These are phyloP conservation scores for Mormyrus proboscirostris DNA, from an alignment of 2,797 vertebrate genomes.

Conservation along the genomic window DNA sequence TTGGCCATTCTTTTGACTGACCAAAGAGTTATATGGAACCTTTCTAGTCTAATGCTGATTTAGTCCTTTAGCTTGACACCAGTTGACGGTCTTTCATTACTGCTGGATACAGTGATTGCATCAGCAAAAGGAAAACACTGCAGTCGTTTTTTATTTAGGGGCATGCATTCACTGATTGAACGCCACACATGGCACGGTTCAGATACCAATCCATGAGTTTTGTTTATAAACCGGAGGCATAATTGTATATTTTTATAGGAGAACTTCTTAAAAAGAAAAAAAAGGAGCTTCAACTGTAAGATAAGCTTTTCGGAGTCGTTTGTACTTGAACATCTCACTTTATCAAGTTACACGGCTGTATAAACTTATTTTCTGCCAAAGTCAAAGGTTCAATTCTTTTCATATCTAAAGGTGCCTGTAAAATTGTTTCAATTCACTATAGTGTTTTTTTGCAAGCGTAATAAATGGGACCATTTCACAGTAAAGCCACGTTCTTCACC, in stretches of 20 bases:
- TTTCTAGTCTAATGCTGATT: neutral
- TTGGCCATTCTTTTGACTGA: neutral
- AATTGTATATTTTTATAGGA: neutral
- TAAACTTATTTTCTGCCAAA: neutral
- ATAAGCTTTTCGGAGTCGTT: neutral
- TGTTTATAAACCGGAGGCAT: neutral
- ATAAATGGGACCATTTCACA: neutral
- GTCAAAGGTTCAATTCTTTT: conserved; percentile 19
- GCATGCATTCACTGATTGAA: neutral
- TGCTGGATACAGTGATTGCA: neutral
- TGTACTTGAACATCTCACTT: conserved; percentile 2
- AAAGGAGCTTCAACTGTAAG: neutral
- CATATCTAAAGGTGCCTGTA: neutral
- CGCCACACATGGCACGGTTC: neutral
- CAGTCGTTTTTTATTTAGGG: neutral
- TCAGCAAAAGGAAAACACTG: neutral
- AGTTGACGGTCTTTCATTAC: neutral
- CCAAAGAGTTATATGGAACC: neutral
- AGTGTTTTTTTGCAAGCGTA: neutral
- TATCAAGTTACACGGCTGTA: neutral
- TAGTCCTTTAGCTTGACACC: neutral
- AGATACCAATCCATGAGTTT: neutral
- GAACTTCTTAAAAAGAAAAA: neutral
- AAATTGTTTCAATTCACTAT: conserved; percentile 20
- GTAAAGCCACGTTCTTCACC: neutral